Base-by-base conservation (phyloP, 1,140 invertebrate species). In the Steinernema khuongi region DNA sequence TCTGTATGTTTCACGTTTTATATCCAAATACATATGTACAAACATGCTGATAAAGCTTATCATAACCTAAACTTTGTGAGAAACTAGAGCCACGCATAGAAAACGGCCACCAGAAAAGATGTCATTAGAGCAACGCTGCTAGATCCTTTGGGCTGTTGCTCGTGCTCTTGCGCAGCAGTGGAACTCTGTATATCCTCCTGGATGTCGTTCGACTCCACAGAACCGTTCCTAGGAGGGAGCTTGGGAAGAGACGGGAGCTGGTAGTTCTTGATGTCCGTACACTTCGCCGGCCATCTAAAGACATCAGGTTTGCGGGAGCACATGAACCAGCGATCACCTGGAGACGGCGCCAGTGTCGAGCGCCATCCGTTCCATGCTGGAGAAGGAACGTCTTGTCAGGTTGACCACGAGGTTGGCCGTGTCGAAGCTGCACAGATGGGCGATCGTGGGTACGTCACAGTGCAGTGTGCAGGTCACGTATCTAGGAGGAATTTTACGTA, bases 391-490 rank as follows among this genome's bases (percentile, higher is more conserved):
- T 43, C 75, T 50, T 1, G 82, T 84, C 22, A 84, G 70, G 44
- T 85, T 81, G 31, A 84, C 83, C 4, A 84, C 82, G 22, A 84
- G 67, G 43, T 84, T 70, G 11, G 82, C 82, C 7, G 82, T 84
- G 17, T 80, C 80, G 41, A 79, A 80, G 67, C 75, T 80, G 72
- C 82, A 84, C n/a, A 75, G 29, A 69, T 83, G 79, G 26, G 83
- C 79, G 69, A 84, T 84, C 1, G 79, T 74, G 26, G 82, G 82
- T 19, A 84, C 77, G 72, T 85, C 83, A 68, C 82, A 84, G 60
- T 84, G 82, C 41, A 84, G 72, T 22, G 82, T 82, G 68, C 81
- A 83, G 32, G 75, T 83, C 11, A 84, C 83, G 70, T 82, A 82
- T 72, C 80, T 80, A 67, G 36, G 26, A 60, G 4, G 50, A 7